These are phyloP conservation scores for Ophthalmolycus amberensis DNA, from an alignment of 2,113 vertebrate genomes.

Conservation along the genomic window DNA sequence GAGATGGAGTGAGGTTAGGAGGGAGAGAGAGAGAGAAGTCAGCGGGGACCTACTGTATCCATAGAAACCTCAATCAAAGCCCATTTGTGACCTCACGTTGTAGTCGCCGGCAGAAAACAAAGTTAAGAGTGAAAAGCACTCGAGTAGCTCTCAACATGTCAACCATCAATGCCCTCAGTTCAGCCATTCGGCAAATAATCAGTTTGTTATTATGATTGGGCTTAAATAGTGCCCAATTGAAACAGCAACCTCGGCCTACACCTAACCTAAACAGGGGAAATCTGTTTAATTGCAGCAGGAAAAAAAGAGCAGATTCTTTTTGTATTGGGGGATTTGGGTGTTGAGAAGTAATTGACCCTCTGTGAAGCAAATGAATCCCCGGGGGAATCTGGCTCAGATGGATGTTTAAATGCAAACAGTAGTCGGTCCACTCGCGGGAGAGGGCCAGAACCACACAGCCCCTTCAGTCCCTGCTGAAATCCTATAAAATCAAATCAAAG, in stretches of 20 bases:
- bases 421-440: conserved; percentile 87
- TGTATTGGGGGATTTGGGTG: conserved; percentile 36
- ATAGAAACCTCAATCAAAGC: conserved; percentile 69
- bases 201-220: conserved; percentile 88
- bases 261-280: conserved; percentile 98
- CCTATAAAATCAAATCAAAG: conserved; percentile 94
- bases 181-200: conserved; percentile 91
- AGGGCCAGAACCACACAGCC: conserved; percentile 71
- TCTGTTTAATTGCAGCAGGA: conserved; percentile 91
- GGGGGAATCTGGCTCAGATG: conserved; percentile 89
- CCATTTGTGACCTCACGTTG: conserved; percentile 53
- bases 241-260: conserved; percentile 92
- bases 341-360: conserved; percentile 94
- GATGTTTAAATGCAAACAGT: conserved; percentile 96
- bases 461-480: conserved; percentile 89
- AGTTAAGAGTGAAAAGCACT: conserved; percentile 36
- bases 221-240: conserved; percentile 95
- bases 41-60: conserved; percentile 54
- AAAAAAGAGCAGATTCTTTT: conserved; percentile 43
- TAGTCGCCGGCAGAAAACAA: conserved; percentile 10
- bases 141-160: conserved; percentile 35
- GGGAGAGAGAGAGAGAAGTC: conserved; percentile 45
- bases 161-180: conserved; percentile 55
- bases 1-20: conserved; percentile 30
- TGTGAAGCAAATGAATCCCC: conserved; percentile 94